These are phyloP conservation scores for Camponotus pennsylvanicus DNA, from an alignment of 1,140 invertebrate genomes.

Conservation along the genomic window DNA sequence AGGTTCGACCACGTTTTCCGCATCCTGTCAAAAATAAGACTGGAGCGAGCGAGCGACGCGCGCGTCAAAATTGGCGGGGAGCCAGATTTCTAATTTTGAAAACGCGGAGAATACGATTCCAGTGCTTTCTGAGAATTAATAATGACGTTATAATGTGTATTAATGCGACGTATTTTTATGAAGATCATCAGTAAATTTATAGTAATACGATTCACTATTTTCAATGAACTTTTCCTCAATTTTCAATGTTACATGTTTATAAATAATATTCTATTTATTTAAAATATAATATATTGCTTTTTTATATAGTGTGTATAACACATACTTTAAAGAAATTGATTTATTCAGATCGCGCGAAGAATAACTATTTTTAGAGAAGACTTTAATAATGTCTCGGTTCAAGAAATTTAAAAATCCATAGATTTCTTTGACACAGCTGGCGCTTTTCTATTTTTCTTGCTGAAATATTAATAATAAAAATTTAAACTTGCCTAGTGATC, in stretches of 20 bases:
- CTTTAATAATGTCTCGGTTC: neutral
- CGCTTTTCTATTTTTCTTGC: too few species aligned
- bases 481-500: too few species aligned
- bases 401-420: neutral
- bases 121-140: neutral
- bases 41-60: neutral
- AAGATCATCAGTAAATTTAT: neutral
- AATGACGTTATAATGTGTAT: slow-evolving; percentile 27
- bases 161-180: neutral
- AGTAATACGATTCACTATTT: too few species aligned
- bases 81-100: slow-evolving; percentile 59
- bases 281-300: neutral
- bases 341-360: neutral
- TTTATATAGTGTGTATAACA: too few species aligned
- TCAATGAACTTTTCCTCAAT: neutral
- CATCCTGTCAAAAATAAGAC: slow-evolving; percentile 49
- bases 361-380: neutral
- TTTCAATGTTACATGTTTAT: neutral
- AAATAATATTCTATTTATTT: neutral
- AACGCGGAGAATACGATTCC: neutral
- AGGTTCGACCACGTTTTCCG: slow-evolving; percentile 29
- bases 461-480: too few species aligned
- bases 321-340: neutral
- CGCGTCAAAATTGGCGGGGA: slow-evolving; percentile 15
- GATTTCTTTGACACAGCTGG: neutral